These are phyloP conservation scores for Ectemnius lituratus DNA, from an alignment of 2,888 invertebrate genomes.

Conservation along the genomic window DNA sequence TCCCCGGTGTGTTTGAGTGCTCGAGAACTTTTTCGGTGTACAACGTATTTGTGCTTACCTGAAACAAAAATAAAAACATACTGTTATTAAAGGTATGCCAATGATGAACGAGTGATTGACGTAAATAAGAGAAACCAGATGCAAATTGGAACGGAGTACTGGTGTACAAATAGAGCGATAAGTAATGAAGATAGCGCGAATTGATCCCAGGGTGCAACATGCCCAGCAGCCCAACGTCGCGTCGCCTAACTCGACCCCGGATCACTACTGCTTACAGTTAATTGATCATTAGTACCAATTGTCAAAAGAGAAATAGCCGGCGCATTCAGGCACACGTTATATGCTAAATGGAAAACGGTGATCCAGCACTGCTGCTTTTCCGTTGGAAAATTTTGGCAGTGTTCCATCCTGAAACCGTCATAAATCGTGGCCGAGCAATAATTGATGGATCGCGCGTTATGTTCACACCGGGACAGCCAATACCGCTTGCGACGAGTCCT, in stretches of 20 bases:
- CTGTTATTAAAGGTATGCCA: too few species aligned
- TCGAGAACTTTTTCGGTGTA: not conserved
- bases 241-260: not conserved
- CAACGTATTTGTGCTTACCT: constrained; percentile 11
- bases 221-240: not conserved
- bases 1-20: not conserved
- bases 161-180: not conserved
- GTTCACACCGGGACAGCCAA: not conserved
- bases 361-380: not conserved
- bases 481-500: too few species aligned
- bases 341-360: not conserved
- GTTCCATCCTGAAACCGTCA: not conserved
- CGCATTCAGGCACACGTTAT: constrained; percentile 37
- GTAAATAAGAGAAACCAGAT: not conserved
- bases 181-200: not conserved
- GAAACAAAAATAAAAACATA: not conserved
- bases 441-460: not conserved
- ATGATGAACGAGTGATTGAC: too few species aligned
- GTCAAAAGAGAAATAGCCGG: constrained; percentile 45
- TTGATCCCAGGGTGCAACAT: not conserved
- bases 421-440: not conserved
- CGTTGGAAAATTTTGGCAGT: too few species aligned
- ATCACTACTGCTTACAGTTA: constrained; percentile 41
- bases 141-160: not conserved
- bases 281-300: constrained; percentile 51